Evolutionary conservation across 1,140 invertebrate species (phyloP).

Genomic region (Pogonomyrmex barbatus): DNA sequence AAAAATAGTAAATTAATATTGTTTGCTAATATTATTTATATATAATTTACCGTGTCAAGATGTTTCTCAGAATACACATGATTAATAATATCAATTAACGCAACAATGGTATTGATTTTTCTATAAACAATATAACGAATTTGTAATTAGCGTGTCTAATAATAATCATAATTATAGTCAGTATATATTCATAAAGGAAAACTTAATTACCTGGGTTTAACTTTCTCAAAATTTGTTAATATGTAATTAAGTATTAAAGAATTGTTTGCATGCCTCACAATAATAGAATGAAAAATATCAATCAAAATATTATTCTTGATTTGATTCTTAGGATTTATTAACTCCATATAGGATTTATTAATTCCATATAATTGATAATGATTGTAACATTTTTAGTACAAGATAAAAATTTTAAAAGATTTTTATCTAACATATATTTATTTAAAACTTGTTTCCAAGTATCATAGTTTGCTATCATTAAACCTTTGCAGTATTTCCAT

Average conservation of each 20-base stretch:
- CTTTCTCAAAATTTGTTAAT: neutral
- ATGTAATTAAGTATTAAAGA: neutral
- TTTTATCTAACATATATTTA: neutral
- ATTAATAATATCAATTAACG: neutral
- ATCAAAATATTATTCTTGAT: neutral
- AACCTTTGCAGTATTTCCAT: neutral
- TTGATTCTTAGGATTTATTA: neutral
- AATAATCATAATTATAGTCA: neutral
- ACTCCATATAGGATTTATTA: too few species aligned
- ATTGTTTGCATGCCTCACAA: neutral
- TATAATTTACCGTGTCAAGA: neutral
- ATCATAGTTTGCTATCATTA: neutral
- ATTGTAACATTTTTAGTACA: neutral
- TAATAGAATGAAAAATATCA: neutral
- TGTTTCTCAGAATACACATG: neutral
- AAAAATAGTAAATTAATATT: too few species aligned
- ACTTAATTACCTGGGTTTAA: neutral
- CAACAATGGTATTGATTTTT: neutral
- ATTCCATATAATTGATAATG: neutral
- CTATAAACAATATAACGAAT: neutral
- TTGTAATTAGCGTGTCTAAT: neutral
- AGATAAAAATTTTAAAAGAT: neutral
- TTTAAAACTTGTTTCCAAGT: neutral
- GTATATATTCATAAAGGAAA: neutral
- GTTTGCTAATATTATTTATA: too few species aligned